Percentiles rank a stretch among this genome's conserved stretches.
phyloP scores from a whole-genome alignment of 2,888 invertebrate genomes.

The Drosophila antonietae region DNA sequence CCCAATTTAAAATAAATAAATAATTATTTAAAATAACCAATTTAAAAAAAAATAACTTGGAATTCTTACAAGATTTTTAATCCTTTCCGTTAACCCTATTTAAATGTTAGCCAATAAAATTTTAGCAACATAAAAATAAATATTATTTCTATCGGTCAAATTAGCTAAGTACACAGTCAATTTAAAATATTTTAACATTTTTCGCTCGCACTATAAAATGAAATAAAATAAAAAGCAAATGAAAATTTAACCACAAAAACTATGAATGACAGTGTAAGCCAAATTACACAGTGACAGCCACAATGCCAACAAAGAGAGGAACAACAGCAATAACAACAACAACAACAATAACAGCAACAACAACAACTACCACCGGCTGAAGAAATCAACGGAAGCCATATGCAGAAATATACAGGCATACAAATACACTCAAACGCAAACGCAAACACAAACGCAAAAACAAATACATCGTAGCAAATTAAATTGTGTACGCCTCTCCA shows the following conservation, averaged over 20 bases:
- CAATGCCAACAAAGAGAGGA: conserved; percentile 60
- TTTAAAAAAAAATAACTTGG: too few relatives aligned
- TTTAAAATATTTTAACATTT: conserved; percentile 44
- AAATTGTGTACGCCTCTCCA: conserved; percentile 68
- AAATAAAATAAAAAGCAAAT: conserved; percentile 45
- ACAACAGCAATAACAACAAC: conserved; percentile 10
- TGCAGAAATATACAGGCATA: conserved; percentile 60
- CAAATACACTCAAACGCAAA: conserved; percentile 36
- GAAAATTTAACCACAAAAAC: conserved; percentile 69
- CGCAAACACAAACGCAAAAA: conserved; percentile 11
- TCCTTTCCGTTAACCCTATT: too few relatives aligned
- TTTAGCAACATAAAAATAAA: too few relatives aligned
- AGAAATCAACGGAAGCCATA: conserved; percentile 77
- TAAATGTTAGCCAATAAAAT: neutral
- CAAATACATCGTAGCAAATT: conserved; percentile 61
- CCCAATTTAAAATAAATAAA: too few relatives aligned
- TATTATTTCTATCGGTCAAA: too few relatives aligned
- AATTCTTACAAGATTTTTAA: too few relatives aligned
- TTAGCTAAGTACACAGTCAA: conserved; percentile 10
- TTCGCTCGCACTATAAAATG: conserved; percentile 48
- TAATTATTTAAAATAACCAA: too few relatives aligned
- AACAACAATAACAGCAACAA: conserved; percentile 1
- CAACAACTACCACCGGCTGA: conserved; percentile 19
- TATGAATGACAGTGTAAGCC: conserved; percentile 79
- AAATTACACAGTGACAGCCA: conserved; percentile 76